phyloP scores from a whole-genome alignment of 2,888 invertebrate genomes.

The Cyclophora albipunctata region DNA sequence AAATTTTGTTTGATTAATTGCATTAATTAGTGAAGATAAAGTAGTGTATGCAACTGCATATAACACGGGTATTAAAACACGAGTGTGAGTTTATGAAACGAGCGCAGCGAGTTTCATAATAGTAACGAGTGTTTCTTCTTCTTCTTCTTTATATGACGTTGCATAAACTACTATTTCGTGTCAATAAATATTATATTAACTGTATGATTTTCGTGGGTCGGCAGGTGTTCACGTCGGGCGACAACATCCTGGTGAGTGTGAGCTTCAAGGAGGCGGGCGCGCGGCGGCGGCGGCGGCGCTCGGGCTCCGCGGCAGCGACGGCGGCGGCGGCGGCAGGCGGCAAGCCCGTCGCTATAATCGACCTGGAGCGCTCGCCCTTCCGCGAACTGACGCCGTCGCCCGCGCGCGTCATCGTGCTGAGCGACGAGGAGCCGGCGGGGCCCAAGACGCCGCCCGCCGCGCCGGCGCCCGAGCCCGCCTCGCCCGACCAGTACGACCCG shows the following conservation, averaged over 20 bases:
- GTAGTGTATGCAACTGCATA: too few relatives aligned
- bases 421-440: constrained; percentile 80
- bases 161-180: too few relatives aligned
- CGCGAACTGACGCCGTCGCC: constrained; percentile 88
- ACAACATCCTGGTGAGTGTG: constrained; percentile 94
- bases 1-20: too few relatives aligned
- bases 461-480: constrained; percentile 60
- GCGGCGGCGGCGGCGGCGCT: constrained; percentile 23
- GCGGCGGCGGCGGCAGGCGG: constrained; percentile 80
- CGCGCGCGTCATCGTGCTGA: constrained; percentile 86
- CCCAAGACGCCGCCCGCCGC: constrained; percentile 22
- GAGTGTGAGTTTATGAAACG: too few relatives aligned
- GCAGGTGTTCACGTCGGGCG: constrained; percentile 89
- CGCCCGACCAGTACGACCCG: constrained; percentile 63
- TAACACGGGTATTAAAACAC: too few relatives aligned
- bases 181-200: too few relatives aligned
- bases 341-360: constrained; percentile 87
- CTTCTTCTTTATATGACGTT: too few relatives aligned
- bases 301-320: constrained; percentile 21
- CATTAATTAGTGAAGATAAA: too few relatives aligned
- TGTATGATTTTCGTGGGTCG: neutral
- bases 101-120: too few relatives aligned
- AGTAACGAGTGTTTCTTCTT: too few relatives aligned
- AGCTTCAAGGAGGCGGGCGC: constrained; percentile 85
- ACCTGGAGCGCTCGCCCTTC: constrained; percentile 89